Evolutionary conservation across 2,797 vertebrate genomes (phyloP).

Genomic region (Eptatretus atami): DNA sequence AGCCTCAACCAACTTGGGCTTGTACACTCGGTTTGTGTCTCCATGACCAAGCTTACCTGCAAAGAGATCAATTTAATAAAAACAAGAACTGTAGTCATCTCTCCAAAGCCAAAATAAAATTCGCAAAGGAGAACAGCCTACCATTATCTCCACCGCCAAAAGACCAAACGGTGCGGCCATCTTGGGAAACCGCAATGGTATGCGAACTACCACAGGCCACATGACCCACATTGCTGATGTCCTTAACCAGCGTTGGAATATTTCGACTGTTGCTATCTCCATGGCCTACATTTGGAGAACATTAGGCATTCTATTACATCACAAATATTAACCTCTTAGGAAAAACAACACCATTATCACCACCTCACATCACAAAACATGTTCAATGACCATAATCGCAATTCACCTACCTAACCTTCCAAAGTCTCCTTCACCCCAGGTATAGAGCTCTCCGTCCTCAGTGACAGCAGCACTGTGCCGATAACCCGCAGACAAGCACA

Average conservation of each 20-base stretch:
- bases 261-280: constrained; percentile 38
- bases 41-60: constrained; percentile 32
- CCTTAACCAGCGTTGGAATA: constrained; percentile 34
- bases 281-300: constrained; percentile 16
- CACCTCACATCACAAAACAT: constrained; percentile 1
- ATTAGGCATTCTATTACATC: too few relatives aligned
- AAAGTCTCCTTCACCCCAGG: constrained; percentile 36
- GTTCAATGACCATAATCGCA: too few relatives aligned
- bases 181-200: constrained; percentile 32
- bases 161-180: constrained; percentile 32
- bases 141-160: constrained; percentile 40
- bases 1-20: constrained; percentile 34
- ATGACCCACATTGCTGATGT: constrained; percentile 35
- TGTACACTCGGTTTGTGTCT: constrained; percentile 34
- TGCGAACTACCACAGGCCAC: constrained; percentile 37
- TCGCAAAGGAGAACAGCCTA: constrained; percentile 12
- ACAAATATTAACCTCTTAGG: too few relatives aligned
- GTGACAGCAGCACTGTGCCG: constrained; percentile 32
- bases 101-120: not conserved
- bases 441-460: constrained; percentile 32
- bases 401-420: constrained; percentile 25
- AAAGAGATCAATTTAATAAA: constrained; percentile 7
- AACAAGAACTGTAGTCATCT: not conserved
- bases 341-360: not conserved
- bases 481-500: constrained; percentile 33